Evolutionary conservation across 2,888 invertebrate genomes (phyloP).

Genomic region (Monochamus alternatus): DNA sequence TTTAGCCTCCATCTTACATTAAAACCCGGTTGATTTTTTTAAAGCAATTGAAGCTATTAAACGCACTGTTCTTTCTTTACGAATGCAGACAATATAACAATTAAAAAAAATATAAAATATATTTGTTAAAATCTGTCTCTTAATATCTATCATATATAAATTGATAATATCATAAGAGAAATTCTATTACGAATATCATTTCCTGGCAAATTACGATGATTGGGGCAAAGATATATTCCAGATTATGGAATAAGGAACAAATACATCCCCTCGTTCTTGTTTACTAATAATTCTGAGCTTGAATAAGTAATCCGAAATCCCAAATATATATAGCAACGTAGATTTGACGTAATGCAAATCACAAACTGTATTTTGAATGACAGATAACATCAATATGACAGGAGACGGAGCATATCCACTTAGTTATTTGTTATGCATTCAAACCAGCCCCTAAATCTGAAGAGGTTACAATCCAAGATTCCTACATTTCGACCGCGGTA

Average conservation of each 20-base stretch:
- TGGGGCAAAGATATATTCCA: neutral
- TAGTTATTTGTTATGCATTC: slow-evolving; percentile 70
- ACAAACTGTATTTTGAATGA: slow-evolving; percentile 61
- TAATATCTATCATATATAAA: too few relatives aligned
- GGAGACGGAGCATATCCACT: slow-evolving; percentile 63
- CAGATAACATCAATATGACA: slow-evolving; percentile 64
- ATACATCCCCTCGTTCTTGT: neutral
- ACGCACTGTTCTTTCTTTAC: too few relatives aligned
- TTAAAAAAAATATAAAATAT: too few relatives aligned
- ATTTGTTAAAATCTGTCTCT: too few relatives aligned
- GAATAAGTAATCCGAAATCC: slow-evolving; percentile 49
- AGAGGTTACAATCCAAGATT: slow-evolving; percentile 65
- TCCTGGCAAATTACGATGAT: neutral
- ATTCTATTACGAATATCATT: too few relatives aligned
- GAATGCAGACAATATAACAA: too few relatives aligned
- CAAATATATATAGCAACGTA: slow-evolving; percentile 56
- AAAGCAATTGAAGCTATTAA: too few relatives aligned
- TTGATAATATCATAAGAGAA: too few relatives aligned
- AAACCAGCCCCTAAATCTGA: slow-evolving; percentile 63
- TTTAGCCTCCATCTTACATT: too few relatives aligned
- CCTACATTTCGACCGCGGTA: slow-evolving; percentile 64
- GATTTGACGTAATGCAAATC: slow-evolving; percentile 61
- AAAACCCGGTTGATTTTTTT: too few relatives aligned
- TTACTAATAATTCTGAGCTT: slow-evolving; percentile 18
- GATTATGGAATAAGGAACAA: neutral